phyloP scores from a whole-genome alignment of 1,140 invertebrate genomes.

The Dreissena polymorpha region DNA sequence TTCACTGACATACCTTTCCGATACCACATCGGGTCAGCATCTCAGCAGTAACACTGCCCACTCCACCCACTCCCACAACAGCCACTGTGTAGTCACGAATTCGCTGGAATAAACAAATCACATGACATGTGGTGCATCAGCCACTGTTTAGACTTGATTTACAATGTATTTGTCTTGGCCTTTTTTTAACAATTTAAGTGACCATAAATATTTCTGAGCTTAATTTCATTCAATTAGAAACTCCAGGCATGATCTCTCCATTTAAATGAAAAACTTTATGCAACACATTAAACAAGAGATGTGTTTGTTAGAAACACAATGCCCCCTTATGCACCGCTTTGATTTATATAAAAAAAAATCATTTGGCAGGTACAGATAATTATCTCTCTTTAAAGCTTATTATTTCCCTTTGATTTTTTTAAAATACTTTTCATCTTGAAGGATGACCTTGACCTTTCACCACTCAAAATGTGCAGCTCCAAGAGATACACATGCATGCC shows the following conservation, averaged over 20 bases:
- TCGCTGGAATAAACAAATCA: constrained; percentile 78
- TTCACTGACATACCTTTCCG: constrained; percentile 87
- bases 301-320: too few species aligned
- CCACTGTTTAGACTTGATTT: background rate
- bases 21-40: constrained; percentile 99
- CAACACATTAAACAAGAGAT: background rate
- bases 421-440: too few species aligned
- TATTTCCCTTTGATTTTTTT: too few species aligned
- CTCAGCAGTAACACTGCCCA: constrained; percentile 99
- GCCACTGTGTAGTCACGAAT: constrained; percentile 95
- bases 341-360: too few species aligned
- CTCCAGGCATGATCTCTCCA: background rate
- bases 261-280: background rate
- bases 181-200: too few species aligned
- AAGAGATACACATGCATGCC: too few species aligned
- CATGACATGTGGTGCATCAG: background rate
- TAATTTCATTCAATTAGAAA: background rate
- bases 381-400: too few species aligned
- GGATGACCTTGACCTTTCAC: too few species aligned
- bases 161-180: background rate
- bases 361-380: too few species aligned
- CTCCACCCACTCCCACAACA: constrained; percentile 98
- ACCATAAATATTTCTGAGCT: too few species aligned
- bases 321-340: too few species aligned
- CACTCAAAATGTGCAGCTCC: too few species aligned